Evolutionary conservation across 2,113 vertebrate species (phyloP).

Genomic region (Microcebus murinus): DNA sequence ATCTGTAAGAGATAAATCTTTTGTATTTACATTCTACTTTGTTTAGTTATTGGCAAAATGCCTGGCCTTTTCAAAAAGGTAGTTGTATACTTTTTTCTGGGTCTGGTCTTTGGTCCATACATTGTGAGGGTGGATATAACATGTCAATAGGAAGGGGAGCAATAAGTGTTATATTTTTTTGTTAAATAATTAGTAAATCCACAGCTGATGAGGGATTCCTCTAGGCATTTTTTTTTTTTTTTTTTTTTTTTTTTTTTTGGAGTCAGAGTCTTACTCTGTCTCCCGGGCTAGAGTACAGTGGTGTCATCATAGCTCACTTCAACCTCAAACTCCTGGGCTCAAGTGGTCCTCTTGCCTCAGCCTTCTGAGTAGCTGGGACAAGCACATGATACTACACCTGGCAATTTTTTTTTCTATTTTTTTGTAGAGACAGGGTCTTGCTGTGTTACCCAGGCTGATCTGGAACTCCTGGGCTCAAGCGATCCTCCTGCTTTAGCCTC

Average conservation of each 20-base stretch:
- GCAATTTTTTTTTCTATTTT: neutral
- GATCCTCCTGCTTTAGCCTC: neutral
- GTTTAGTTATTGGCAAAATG: conserved; percentile 13
- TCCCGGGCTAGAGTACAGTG: neutral
- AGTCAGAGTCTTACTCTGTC: neutral
- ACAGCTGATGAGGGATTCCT: neutral
- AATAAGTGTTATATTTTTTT: neutral
- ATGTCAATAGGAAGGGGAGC: neutral
- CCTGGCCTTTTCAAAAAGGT: conserved; percentile 9
- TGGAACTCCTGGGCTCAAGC: neutral
- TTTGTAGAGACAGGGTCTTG: neutral
- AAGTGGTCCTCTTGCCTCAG: too few relatives aligned
- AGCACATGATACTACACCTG: neutral
- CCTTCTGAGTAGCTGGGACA: neutral
- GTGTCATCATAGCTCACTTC: neutral
- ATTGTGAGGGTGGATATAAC: neutral
- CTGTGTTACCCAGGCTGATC: rapidly evolving
- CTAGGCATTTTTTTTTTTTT: neutral
- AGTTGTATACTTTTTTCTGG: neutral
- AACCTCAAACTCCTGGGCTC: neutral
- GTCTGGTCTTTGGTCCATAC: neutral
- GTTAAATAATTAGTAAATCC: conserved; percentile 4
- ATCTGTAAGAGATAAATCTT: conserved; percentile 5
- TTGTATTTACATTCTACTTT: conserved; percentile 31
- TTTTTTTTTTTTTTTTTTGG: neutral